phyloP scores from a whole-genome alignment of 1,140 invertebrate genomes.

The Halictus rubicundus region DNA sequence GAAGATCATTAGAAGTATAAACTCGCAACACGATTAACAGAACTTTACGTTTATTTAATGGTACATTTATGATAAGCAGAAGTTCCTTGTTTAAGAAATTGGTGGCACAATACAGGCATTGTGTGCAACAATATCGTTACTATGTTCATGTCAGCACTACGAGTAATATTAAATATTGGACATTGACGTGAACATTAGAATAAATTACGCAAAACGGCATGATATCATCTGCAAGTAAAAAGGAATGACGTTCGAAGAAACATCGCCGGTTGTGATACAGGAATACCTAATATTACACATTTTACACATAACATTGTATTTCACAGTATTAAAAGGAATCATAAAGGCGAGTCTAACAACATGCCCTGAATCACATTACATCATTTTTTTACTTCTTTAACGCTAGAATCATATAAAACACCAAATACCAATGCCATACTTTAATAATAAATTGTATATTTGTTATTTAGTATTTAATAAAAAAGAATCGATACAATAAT shows the following conservation, averaged over 20 bases:
- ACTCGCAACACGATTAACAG: neutral
- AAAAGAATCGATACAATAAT: constrained; percentile 23
- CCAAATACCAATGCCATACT: constrained; percentile 9
- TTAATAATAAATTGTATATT: constrained; percentile 27
- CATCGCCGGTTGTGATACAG: constrained; percentile 20
- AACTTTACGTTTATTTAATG: neutral
- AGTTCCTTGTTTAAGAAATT: constrained; percentile 15
- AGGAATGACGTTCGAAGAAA: neutral
- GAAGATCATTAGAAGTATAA: neutral
- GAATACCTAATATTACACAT: constrained; percentile 1
- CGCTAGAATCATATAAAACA: neutral
- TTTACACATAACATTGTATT: constrained; percentile 16
- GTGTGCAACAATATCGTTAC: neutral
- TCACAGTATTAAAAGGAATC: constrained; percentile 6
- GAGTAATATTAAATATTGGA: too few relatives aligned
- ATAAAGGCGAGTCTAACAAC: neutral
- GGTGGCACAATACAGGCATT: neutral
- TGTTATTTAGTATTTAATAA: constrained; percentile 41
- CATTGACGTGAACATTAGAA: neutral
- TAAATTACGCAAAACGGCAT: neutral
- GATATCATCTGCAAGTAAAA: neutral
- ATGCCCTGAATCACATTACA: neutral
- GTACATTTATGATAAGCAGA: neutral
- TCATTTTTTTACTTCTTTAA: constrained; percentile 5
- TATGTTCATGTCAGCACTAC: neutral